Evolutionary conservation across 2,888 invertebrate species (phyloP).

Genomic region (Schrankia costaestrigalis): DNA sequence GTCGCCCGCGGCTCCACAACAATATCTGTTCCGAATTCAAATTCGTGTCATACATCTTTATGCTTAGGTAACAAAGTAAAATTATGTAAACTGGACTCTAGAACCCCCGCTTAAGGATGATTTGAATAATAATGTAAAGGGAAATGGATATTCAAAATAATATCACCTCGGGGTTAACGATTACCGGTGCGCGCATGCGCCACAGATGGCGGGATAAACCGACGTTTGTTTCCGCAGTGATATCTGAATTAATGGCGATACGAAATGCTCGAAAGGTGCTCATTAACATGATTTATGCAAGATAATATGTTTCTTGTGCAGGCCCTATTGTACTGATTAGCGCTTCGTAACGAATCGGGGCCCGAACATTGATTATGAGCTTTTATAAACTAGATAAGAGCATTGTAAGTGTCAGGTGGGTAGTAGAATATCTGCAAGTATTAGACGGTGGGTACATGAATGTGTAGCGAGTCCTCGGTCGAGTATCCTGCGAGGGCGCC

Average conservation of each 20-base stretch:
- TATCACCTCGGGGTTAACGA: conserved; percentile 81
- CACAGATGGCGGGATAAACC: conserved; percentile 78
- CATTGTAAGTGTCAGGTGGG: conserved; percentile 13
- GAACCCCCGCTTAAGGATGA: conserved; percentile 57
- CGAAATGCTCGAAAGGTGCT: conserved; percentile 78
- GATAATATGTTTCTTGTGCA: conserved; percentile 67
- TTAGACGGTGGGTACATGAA: conserved; percentile 32
- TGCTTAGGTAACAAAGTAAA: conserved; percentile 49
- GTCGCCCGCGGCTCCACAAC: conserved; percentile 64
- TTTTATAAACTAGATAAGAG: conserved; percentile 30
- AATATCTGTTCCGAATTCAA: conserved; percentile 74
- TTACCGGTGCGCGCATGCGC: conserved; percentile 77
- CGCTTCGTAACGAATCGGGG: conserved; percentile 40
- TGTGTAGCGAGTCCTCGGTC: conserved; percentile 25
- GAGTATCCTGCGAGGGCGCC: conserved; percentile 40
- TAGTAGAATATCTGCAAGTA: conserved; percentile 25
- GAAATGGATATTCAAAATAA: conserved; percentile 79
- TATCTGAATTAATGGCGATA: conserved; percentile 80
- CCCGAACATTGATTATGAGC: conserved; percentile 23
- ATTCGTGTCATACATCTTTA: conserved; percentile 78
- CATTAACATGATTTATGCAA: conserved; percentile 80
- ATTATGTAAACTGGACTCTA: conserved; percentile 68
- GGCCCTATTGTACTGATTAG: conserved; percentile 62
- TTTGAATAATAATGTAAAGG: conserved; percentile 73
- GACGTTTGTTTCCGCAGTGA: conserved; percentile 81